Evolutionary conservation across 2,113 vertebrate genomes (phyloP).

Genomic region (Alethe castanea): DNA sequence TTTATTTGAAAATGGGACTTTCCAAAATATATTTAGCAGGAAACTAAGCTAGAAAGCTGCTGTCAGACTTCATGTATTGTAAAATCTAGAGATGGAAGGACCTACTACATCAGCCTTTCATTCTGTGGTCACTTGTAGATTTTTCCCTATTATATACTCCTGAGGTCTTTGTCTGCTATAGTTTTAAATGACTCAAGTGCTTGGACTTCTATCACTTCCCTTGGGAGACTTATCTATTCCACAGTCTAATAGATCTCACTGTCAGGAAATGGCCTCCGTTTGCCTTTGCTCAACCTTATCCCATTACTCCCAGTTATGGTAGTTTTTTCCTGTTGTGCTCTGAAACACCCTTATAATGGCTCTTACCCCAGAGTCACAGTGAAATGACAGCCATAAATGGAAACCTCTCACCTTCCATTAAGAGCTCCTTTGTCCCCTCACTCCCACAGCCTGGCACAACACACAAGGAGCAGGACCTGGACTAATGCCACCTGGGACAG

Average conservation of each 20-base stretch:
- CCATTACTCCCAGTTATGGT: slow-evolving; percentile 44
- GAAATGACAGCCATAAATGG: slow-evolving; percentile 34
- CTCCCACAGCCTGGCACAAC: neutral
- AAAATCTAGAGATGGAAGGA: neutral
- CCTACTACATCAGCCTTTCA: neutral
- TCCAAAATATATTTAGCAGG: neutral
- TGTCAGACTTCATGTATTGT: neutral
- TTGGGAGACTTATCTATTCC: slow-evolving; percentile 10
- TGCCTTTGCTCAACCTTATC: slow-evolving; percentile 39
- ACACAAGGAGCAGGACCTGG: neutral
- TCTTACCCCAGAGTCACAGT: slow-evolving; percentile 12
- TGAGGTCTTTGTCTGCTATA: neutral
- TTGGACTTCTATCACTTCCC: neutral
- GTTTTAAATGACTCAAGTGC: slow-evolving; percentile 16
- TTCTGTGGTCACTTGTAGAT: neutral
- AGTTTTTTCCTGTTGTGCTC: slow-evolving; percentile 14
- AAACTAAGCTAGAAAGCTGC: neutral
- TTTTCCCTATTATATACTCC: neutral
- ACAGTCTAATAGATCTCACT: slow-evolving; percentile 41
- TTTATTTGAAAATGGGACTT: neutral
- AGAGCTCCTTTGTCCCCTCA: neutral
- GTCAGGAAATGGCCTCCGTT: slow-evolving; percentile 43
- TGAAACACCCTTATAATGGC: slow-evolving; percentile 23
- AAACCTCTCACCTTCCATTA: neutral
- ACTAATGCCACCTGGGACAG: slow-evolving; percentile 15